phyloP scores from a whole-genome alignment of 2,888 invertebrate species.

The Cheilosia impressa region DNA sequence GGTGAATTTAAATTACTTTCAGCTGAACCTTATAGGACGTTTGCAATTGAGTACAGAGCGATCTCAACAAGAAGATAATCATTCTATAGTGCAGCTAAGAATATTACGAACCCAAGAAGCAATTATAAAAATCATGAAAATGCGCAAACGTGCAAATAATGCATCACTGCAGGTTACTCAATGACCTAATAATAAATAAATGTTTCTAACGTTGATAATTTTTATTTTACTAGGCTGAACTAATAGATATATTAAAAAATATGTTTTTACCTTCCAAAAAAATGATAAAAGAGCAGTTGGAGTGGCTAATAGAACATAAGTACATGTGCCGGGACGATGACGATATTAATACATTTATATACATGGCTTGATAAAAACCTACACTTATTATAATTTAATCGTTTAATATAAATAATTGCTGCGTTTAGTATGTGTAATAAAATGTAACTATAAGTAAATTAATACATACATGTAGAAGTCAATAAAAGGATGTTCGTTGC shows the following conservation, averaged over 20 bases:
- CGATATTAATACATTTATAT: constrained; percentile 98
- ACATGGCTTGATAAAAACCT: constrained; percentile 90
- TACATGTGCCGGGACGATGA: constrained; percentile 98
- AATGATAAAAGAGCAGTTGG: constrained; percentile 99
- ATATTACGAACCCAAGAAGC: constrained; percentile 98
- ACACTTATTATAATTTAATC: background rate
- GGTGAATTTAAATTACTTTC: constrained; percentile 19
- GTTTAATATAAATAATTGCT: constrained; percentile 17
- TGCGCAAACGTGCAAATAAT: constrained; percentile 97
- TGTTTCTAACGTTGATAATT: background rate
- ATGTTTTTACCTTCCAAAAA: constrained; percentile 99
- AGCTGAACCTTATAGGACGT: constrained; percentile 96
- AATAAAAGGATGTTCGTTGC: no score
- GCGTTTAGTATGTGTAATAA: constrained; percentile 4
- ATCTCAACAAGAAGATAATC: constrained; percentile 98
- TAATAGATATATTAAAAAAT: constrained; percentile 98
- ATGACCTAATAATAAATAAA: background rate
- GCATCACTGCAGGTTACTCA: constrained; percentile 92
- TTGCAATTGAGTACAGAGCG: constrained; percentile 97
- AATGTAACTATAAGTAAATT: background rate
- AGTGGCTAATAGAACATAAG: constrained; percentile 99
- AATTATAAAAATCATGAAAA: constrained; percentile 99
- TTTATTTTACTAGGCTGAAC: constrained; percentile 88
- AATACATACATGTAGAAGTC: background rate
- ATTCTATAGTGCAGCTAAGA: constrained; percentile 98